Evolutionary conservation across 2,888 invertebrate species (phyloP).

Genomic region (Pristionchus japonicus): DNA sequence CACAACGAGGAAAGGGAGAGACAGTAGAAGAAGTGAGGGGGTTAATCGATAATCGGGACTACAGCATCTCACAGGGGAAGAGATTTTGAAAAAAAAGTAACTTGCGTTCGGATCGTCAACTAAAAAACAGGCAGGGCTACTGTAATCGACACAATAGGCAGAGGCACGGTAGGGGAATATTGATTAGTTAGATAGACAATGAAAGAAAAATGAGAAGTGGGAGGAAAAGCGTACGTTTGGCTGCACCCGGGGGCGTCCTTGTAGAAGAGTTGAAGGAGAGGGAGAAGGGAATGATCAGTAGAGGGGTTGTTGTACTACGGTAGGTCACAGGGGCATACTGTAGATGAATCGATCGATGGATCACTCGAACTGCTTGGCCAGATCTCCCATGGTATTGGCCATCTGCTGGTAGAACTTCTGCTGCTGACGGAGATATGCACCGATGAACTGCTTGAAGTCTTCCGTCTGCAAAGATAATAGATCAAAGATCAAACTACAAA

Average conservation of each 20-base stretch:
- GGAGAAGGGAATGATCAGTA: background rate
- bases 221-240: background rate
- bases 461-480: conserved; percentile 80
- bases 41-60: background rate
- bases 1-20: background rate
- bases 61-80: background rate
- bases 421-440: conserved; percentile 88
- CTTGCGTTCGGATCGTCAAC: background rate
- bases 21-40: background rate
- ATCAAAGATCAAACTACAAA: background rate
- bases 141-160: background rate
- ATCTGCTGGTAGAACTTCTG: conserved; percentile 89
- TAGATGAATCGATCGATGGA: background rate
- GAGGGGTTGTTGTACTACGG: conserved; percentile 28
- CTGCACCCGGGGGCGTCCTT: conserved; percentile 5
- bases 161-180: background rate
- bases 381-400: conserved; percentile 62
- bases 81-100: background rate
- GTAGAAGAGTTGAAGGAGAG: background rate
- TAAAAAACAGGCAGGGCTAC: conserved; percentile 12
- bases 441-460: conserved; percentile 89
- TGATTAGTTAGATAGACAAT: background rate
- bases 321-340: background rate
- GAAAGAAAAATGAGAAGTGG: background rate
- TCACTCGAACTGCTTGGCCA: conserved; percentile 59